A percentile compares a stretch with the other conserved stretches of the same genome.
These are phyloP conservation scores for Benthosema pterotum DNA, from an alignment of 2,797 vertebrate genomes.

Conservation along the genomic window DNA sequence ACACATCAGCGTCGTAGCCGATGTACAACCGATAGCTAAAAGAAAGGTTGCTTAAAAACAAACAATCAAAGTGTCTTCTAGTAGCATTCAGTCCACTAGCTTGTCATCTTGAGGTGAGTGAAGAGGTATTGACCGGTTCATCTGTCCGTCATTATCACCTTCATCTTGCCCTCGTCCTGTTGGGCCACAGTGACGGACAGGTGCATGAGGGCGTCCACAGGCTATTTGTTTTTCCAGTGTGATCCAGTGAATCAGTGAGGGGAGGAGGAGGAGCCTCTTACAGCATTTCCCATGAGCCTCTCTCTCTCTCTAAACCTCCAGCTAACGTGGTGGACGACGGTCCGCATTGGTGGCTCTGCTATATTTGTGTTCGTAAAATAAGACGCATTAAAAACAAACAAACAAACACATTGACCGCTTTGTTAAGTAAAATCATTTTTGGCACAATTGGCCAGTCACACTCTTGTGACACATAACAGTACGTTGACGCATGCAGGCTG, in stretches of 20 bases:
- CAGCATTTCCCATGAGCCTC: slow-evolving; percentile 9
- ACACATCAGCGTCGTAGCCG: slow-evolving; percentile 46
- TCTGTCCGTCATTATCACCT: not conserved
- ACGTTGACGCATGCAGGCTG: slow-evolving; percentile 40
- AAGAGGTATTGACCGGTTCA: slow-evolving; percentile 13
- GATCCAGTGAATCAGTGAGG: slow-evolving; percentile 38
- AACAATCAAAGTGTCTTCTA: slow-evolving; percentile 50
- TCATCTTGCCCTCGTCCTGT: slow-evolving; percentile 4
- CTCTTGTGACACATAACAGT: slow-evolving; percentile 43
- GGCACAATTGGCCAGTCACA: slow-evolving; percentile 43
- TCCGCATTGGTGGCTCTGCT: slow-evolving; percentile 17
- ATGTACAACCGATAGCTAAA: slow-evolving; percentile 38
- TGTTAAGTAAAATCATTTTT: slow-evolving; percentile 35
- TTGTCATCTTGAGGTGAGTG: slow-evolving; percentile 26
- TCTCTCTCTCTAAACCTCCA: slow-evolving; percentile 15
- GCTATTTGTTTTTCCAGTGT: slow-evolving; percentile 52
- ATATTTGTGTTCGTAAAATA: slow-evolving; percentile 39
- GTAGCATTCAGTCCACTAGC: slow-evolving; percentile 24
- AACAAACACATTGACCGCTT: slow-evolving; percentile 34
- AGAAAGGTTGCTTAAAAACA: slow-evolving; percentile 28
- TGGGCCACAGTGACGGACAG: slow-evolving; percentile 4
- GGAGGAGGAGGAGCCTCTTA: slow-evolving; percentile 20
- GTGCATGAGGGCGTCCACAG: slow-evolving; percentile 18
- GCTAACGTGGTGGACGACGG: slow-evolving; percentile 20
- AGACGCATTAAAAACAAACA: slow-evolving; percentile 48